These are phyloP conservation scores for Grammomys dolichurus DNA, from an alignment of 2,113 vertebrate species.

Conservation along the genomic window DNA sequence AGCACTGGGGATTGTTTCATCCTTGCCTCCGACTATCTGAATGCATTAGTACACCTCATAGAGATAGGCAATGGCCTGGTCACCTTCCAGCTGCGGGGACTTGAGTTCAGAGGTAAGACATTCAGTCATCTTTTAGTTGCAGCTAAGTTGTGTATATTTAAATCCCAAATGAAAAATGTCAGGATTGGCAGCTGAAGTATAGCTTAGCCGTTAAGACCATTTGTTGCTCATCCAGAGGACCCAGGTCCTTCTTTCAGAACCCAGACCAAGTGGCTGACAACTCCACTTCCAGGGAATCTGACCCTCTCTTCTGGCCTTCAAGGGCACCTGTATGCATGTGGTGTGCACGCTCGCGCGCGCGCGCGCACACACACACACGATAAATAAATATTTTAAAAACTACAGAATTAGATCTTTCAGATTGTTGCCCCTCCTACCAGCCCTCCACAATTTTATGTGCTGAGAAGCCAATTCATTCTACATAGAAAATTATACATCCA, in stretches of 20 bases:
- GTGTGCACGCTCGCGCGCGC: too few relatives aligned
- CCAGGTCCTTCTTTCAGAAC: neutral
- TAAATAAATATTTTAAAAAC: neutral
- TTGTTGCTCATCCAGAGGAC: neutral
- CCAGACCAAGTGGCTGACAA: neutral
- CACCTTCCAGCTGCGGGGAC: slow-evolving; percentile 94
- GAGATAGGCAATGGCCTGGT: slow-evolving; percentile 94
- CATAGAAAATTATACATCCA: slow-evolving; percentile 13
- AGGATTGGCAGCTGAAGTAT: neutral
- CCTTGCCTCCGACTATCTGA: slow-evolving; percentile 95
- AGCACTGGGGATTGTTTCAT: slow-evolving; percentile 96
- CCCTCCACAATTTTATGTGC: neutral
- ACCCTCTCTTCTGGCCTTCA: neutral
- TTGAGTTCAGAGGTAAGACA: slow-evolving; percentile 93
- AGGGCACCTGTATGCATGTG: neutral
- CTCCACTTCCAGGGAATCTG: neutral
- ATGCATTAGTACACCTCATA: slow-evolving; percentile 94
- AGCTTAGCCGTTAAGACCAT: neutral
- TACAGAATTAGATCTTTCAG: slow-evolving; percentile 27
- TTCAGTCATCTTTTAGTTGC: slow-evolving; percentile 3
- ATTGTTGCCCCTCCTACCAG: neutral
- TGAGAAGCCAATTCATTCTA: slow-evolving; percentile 21
- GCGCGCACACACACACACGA: neutral
- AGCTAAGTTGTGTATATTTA: slow-evolving; percentile 28
- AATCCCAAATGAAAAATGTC: slow-evolving; percentile 25